These are phyloP conservation scores for Anorthoa munda DNA, from an alignment of 2,888 invertebrate genomes.

Conservation along the genomic window DNA sequence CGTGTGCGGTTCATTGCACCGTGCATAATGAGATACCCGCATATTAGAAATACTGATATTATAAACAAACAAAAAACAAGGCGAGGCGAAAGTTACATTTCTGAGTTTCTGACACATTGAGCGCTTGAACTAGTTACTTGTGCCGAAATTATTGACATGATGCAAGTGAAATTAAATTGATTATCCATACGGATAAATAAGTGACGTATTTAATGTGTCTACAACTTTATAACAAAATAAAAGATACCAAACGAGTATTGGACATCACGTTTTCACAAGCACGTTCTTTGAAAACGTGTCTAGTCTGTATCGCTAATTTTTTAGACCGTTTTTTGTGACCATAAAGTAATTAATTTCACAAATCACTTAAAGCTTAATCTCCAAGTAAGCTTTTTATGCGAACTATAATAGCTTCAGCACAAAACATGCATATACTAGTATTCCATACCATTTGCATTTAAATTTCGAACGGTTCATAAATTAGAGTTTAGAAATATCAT, in stretches of 20 bases:
- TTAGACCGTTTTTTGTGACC: conserved; percentile 9
- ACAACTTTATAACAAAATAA: conserved; percentile 11
- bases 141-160: conserved; percentile 66
- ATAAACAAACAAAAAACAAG: conserved; percentile 70
- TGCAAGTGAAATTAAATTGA: conserved; percentile 67
- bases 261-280: conserved; percentile 24
- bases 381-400: neutral
- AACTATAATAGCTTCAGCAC: neutral
- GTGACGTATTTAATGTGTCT: conserved; percentile 36
- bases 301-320: conserved; percentile 23
- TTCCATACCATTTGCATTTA: neutral
- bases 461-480: neutral
- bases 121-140: conserved; percentile 75
- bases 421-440: neutral
- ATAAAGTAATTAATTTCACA: conserved; percentile 8
- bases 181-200: conserved; percentile 68
- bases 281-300: conserved; percentile 22
- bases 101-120: conserved; percentile 72
- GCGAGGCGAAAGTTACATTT: conserved; percentile 78
- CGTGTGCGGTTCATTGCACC: conserved; percentile 69
- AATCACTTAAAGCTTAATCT: neutral
- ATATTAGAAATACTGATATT: conserved; percentile 60
- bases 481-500: too few species aligned
- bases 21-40: conserved; percentile 57
- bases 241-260: conserved; percentile 36